These are phyloP conservation scores for Caenorhabditis sp. DNA, from an alignment of 2,888 invertebrate species.

Conservation along the genomic window DNA sequence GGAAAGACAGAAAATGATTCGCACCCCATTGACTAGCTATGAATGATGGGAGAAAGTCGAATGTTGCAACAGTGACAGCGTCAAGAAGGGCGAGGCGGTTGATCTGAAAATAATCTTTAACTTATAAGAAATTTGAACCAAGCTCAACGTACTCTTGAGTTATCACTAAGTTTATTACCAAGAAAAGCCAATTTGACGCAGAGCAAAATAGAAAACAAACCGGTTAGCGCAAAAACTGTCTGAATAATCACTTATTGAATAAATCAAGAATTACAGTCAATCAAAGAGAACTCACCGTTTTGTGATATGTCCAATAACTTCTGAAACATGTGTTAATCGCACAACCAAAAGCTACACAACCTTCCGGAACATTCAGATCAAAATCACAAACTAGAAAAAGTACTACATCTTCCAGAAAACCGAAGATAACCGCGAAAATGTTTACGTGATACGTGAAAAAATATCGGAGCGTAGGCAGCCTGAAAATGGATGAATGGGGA, in stretches of 20 bases:
- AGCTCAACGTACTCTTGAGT: slow-evolving; percentile 7
- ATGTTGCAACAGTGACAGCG: slow-evolving; percentile 10
- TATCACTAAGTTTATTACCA: background rate
- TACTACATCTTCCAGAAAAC: slow-evolving; percentile 13
- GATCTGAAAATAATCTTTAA: slow-evolving; percentile 7
- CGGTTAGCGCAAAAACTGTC: no score
- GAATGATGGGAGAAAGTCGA: slow-evolving; percentile 20
- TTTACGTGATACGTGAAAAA: slow-evolving; percentile 14
- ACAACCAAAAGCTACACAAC: slow-evolving; percentile 21
- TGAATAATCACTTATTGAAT: no score
- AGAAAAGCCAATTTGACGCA: no score
- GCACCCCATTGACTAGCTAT: slow-evolving; percentile 4
- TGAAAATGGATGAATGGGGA: background rate
- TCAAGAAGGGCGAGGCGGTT: slow-evolving; percentile 27
- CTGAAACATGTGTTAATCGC: no score
- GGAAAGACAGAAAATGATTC: slow-evolving; percentile 13
- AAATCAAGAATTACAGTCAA: no score
- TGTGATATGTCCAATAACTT: no score
- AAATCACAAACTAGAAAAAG: slow-evolving; percentile 21
- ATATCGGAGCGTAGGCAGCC: slow-evolving; percentile 22
- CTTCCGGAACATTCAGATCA: slow-evolving; percentile 5
- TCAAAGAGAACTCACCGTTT: no score
- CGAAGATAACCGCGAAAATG: slow-evolving; percentile 9
- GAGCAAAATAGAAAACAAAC: no score
- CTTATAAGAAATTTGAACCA: background rate